phyloP scores from a whole-genome alignment of 2,113 vertebrate genomes.

The Numenius arquata region DNA sequence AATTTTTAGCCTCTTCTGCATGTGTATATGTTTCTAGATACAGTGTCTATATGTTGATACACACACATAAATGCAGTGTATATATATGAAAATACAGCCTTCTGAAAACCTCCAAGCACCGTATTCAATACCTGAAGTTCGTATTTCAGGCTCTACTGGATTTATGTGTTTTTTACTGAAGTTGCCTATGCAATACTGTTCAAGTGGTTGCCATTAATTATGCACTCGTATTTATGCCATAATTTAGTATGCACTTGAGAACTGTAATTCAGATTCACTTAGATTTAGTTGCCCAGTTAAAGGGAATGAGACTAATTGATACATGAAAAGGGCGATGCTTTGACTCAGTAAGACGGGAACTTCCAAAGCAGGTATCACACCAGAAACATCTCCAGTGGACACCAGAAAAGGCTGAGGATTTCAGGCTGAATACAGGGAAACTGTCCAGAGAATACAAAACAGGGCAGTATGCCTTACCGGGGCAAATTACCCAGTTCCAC shows the following conservation, averaged over 20 bases:
- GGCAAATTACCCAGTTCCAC: background rate
- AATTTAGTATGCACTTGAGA: slow-evolving; percentile 29
- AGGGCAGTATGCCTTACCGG: background rate
- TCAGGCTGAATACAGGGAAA: background rate
- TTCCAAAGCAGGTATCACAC: background rate
- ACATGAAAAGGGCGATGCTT: background rate
- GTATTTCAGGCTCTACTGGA: background rate
- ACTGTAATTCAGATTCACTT: background rate
- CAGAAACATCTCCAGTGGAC: background rate
- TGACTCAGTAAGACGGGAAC: background rate
- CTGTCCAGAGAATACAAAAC: background rate
- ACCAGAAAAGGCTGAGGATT: background rate
- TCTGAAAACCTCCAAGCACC: background rate
- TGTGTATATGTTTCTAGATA: background rate
- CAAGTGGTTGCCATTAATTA: slow-evolving; percentile 25
- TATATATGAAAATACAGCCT: background rate
- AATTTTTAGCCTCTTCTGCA: background rate
- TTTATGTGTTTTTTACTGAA: background rate
- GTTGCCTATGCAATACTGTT: background rate
- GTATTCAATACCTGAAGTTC: background rate
- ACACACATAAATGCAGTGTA: background rate
- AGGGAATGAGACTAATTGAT: background rate
- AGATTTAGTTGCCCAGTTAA: background rate
- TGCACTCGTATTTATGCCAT: slow-evolving; percentile 3
- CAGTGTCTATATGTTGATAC: background rate